Percentiles rank a stretch among this genome's conserved stretches.
phyloP scores from a whole-genome alignment of 2,797 vertebrate genomes.

The Fistularia tabacaria region DNA sequence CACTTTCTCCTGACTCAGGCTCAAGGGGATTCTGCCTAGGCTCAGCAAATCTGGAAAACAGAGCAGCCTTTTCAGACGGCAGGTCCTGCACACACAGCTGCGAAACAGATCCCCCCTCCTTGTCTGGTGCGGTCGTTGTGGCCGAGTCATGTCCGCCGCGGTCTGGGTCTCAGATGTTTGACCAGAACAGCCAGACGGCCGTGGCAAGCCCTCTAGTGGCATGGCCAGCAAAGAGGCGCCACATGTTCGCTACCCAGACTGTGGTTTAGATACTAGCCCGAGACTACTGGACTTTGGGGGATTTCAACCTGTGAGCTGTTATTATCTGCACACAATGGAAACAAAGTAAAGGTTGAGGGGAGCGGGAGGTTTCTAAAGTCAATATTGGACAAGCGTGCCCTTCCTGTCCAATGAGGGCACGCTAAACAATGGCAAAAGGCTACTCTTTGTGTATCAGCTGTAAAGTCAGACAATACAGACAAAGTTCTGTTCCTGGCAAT shows the following conservation, averaged over 20 bases:
- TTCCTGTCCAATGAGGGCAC: constrained; percentile 42
- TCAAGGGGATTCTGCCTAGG: constrained; percentile 43
- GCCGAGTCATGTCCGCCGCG: constrained; percentile 21
- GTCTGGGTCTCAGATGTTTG: constrained; percentile 6
- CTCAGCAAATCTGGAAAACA: constrained; percentile 57
- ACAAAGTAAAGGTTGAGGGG: neutral
- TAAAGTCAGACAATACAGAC: constrained; percentile 43
- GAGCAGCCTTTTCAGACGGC: constrained; percentile 49
- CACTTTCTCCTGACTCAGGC: constrained; percentile 48
- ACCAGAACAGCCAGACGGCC: constrained; percentile 21
- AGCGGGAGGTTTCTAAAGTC: constrained; percentile 24
- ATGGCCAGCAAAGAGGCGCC: constrained; percentile 11
- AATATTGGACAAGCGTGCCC: constrained; percentile 38
- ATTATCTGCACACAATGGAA: constrained; percentile 12
- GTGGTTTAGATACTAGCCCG: neutral
- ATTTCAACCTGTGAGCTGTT: neutral
- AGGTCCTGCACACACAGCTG: constrained; percentile 61
- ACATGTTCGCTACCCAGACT: constrained; percentile 18
- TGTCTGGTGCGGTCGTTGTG: constrained; percentile 15
- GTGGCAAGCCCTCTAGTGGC: constrained; percentile 31
- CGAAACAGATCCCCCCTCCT: constrained; percentile 52
- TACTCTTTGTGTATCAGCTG: constrained; percentile 42
- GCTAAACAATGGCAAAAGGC: constrained; percentile 49
- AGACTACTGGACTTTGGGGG: neutral
- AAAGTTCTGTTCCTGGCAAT: constrained; percentile 8